Percentiles rank a stretch among this genome's conserved stretches.
Evolutionary conservation across 1,140 invertebrate species (phyloP).

Genomic region (Samia ricini): DNA sequence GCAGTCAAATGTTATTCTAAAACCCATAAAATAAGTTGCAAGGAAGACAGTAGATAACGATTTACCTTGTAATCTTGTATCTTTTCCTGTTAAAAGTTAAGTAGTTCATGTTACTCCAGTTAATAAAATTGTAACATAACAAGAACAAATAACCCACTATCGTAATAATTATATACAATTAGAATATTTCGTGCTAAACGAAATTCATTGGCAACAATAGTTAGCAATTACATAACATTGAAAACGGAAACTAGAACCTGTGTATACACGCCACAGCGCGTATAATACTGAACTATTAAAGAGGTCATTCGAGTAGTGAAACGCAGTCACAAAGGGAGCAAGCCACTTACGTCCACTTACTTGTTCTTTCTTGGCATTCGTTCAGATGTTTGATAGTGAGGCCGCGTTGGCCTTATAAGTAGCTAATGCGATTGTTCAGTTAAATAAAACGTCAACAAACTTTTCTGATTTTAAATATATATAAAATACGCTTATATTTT

Average conservation of each 20-base stretch:
- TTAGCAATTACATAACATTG: constrained; percentile 8
- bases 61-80: background rate
- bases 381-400: constrained; percentile 24
- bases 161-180: background rate
- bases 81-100: background rate
- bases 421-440: constrained; percentile 1
- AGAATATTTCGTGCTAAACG: background rate
- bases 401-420: constrained; percentile 6
- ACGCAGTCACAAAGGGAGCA: constrained; percentile 32
- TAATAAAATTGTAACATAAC: background rate
- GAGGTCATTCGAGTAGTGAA: constrained; percentile 26
- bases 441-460: background rate
- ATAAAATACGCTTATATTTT: too few species aligned
- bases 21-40: too few species aligned
- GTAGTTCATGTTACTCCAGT: background rate
- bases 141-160: background rate
- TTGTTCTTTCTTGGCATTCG: constrained; percentile 32
- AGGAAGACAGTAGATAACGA: background rate
- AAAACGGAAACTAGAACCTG: background rate
- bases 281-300: constrained; percentile 28
- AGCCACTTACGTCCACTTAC: constrained; percentile 26
- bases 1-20: too few species aligned
- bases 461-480: background rate
- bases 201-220: background rate
- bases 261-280: constrained; percentile 11